Base-by-base conservation (phyloP, 2,797 vertebrate genomes). In the Champsocephalus esox region DNA sequence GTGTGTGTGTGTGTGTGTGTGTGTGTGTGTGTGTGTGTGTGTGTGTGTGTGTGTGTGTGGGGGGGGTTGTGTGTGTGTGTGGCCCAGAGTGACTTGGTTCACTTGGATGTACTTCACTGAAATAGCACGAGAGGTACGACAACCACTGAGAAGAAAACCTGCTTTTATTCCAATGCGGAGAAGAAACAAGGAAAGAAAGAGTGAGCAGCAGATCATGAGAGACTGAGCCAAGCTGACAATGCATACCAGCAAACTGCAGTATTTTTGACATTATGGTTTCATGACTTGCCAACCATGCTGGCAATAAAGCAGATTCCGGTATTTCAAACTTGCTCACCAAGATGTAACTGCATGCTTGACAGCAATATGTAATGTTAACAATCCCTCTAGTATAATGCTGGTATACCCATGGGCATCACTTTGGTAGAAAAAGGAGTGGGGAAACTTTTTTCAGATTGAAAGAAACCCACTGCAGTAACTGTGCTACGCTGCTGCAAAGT, bases 241-340 rank as follows among this genome's bases (percentile, higher is more conserved):
- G 34, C 64, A 70, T 38, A 58, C 19, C 21, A 64, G 49, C 17
- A 45, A n/a, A 32, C 55, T 59, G 6, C 49, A 70, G n/a, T 46
- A 44, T 28, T 69, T 51, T 51, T 66, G 57, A 73, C 51, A 16
- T 71, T 24, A 19, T 34, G n/a, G 19, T 38, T 71, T 74, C 32
- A 73, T 66, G 54, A 48, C 24, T 70, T 77, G 72, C 75, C 81
- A 79, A 21, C 49, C 49, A 32, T 24, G 2, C 76, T 49, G 64
- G 56, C 48, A 44, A 3, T 7, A 32, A 9, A 71, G 32, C 38
- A 1, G n/a, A 46, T 71, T 58, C 34, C 60, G 64, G 49, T 68
- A 49, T 75, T 64, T 59, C 3, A 69, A 68, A 45, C 34, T 56
- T 69, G 14, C 63, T 64, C 17, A 58, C 2, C 12, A 38, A 19